A percentile compares a stretch with the other conserved stretches of the same genome.
These are phyloP conservation scores for Hydrolagus colliei DNA, from an alignment of 2,797 vertebrate genomes.

Conservation along the genomic window DNA sequence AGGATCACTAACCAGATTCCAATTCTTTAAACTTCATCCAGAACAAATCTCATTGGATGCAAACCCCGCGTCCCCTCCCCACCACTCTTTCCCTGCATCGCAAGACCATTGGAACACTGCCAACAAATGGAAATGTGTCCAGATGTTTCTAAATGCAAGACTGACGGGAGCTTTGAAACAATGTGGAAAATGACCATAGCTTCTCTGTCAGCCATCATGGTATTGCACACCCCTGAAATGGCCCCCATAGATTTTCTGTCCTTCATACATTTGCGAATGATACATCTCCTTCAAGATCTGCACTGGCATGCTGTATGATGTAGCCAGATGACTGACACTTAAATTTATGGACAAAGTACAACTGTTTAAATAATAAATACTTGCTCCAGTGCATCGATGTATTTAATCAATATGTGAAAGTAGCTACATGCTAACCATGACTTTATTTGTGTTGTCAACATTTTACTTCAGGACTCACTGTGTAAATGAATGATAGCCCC, in stretches of 20 bases:
- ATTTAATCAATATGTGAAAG: background rate
- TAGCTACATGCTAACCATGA: background rate
- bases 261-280: background rate
- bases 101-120: background rate
- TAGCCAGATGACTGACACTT: background rate
- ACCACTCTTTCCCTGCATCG: too few relatives aligned
- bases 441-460: background rate
- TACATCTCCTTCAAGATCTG: background rate
- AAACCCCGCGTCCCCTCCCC: too few relatives aligned
- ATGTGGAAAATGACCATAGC: background rate
- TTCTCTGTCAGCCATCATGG: background rate
- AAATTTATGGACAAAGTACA: background rate
- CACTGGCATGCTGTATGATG: background rate
- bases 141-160: background rate
- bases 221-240: background rate
- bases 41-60: too few relatives aligned
- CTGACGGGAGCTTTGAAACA: background rate
- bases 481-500: background rate
- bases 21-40: too few relatives aligned
- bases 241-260: background rate
- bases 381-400: background rate
- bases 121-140: background rate
- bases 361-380: background rate
- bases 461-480: background rate
- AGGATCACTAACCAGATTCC: too few relatives aligned